phyloP scores from a whole-genome alignment of 2,888 invertebrate genomes.

The Ganaspis brasiliensis region DNA sequence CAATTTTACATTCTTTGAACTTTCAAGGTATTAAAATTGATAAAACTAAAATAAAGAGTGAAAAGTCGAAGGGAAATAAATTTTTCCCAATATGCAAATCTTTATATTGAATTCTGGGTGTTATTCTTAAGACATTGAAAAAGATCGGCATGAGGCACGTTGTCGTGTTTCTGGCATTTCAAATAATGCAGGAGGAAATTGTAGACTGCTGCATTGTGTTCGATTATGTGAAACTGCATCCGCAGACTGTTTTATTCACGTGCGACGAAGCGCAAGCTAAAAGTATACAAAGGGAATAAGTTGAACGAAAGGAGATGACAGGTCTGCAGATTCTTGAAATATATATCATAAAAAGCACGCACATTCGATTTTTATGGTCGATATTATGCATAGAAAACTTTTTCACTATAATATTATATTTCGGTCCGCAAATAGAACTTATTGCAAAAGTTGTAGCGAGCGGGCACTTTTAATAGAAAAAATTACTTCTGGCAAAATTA shows the following conservation, averaged over 20 bases:
- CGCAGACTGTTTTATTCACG: constrained; percentile 42
- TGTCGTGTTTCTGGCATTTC: constrained; percentile 25
- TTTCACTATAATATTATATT: constrained; percentile 30
- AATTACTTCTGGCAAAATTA: no score
- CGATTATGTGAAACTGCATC: constrained; percentile 42
- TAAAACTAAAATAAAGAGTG: not conserved
- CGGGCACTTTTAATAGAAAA: no score
- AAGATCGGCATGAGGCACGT: constrained; percentile 18
- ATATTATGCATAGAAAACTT: constrained; percentile 15
- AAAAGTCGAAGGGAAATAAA: constrained; percentile 3
- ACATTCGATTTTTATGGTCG: constrained; percentile 30
- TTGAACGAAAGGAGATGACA: constrained; percentile 16
- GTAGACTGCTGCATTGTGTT: constrained; percentile 37
- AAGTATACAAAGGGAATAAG: constrained; percentile 21
- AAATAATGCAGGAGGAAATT: constrained; percentile 38
- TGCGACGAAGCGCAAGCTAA: constrained; percentile 36
- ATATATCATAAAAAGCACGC: constrained; percentile 32
- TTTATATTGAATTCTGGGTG: constrained; percentile 13
- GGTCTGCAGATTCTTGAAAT: constrained; percentile 31
- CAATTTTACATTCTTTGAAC: constrained; percentile 4
- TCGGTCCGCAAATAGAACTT: not conserved
- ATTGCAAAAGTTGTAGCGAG: constrained; percentile 1
- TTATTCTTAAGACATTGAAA: constrained; percentile 37
- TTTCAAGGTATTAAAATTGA: constrained; percentile 3
- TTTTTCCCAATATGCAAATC: constrained; percentile 21